Evolutionary conservation across 2,888 invertebrate genomes (phyloP).

Genomic region (Schizaphis graminum): DNA sequence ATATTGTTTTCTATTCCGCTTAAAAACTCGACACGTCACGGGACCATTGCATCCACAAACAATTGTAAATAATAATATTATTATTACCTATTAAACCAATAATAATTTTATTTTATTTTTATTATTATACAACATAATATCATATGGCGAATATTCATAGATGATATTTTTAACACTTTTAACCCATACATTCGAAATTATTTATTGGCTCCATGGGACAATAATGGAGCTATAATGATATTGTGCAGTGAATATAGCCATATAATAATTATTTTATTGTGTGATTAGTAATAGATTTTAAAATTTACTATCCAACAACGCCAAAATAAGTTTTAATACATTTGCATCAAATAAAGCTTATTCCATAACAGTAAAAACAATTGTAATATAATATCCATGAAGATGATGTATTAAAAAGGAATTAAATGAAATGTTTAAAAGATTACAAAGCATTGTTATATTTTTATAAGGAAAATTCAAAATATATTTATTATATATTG

Average conservation of each 20-base stretch:
- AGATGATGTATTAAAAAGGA: neutral
- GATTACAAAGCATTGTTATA: neutral
- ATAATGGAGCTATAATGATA: neutral
- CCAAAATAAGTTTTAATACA: neutral
- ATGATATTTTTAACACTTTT: neutral
- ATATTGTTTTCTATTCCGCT: slow-evolving; percentile 37
- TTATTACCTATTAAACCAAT: neutral
- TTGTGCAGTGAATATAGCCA: neutral
- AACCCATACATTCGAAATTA: neutral
- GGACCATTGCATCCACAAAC: neutral
- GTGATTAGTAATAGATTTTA: neutral
- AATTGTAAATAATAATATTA: neutral
- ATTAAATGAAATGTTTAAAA: neutral
- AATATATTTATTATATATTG: neutral
- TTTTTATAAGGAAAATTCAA: neutral
- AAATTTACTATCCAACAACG: neutral
- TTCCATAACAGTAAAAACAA: neutral
- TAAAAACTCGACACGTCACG: neutral
- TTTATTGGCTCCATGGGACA: neutral
- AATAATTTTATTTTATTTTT: neutral
- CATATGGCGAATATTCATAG: neutral
- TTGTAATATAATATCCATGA: neutral
- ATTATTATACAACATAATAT: neutral
- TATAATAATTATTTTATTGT: neutral
- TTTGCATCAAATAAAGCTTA: neutral